Percentiles rank a stretch among this genome's conserved stretches.
phyloP scores from a whole-genome alignment of 2,888 invertebrate genomes.

The Spodoptera littoralis region DNA sequence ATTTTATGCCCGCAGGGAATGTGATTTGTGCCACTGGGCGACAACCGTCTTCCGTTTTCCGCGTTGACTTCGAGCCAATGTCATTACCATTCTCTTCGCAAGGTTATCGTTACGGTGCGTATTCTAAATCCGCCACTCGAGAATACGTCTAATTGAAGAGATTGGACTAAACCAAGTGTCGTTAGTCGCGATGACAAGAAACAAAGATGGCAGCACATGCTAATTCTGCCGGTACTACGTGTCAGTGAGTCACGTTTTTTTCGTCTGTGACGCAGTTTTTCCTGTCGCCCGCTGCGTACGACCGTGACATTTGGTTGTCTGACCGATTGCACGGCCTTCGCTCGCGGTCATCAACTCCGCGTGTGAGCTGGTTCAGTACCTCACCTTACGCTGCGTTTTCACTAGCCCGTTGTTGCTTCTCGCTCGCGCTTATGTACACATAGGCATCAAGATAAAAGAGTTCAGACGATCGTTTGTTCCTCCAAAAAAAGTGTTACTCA shows the following conservation, averaged over 20 bases:
- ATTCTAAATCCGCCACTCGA: conserved; percentile 61
- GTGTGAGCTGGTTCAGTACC: conserved; percentile 70
- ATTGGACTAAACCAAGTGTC: conserved; percentile 30
- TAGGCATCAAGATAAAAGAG: conserved; percentile 60
- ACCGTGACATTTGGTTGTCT: conserved; percentile 87
- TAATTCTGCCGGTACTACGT: conserved; percentile 52
- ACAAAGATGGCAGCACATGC: conserved; percentile 62
- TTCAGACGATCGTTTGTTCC: conserved; percentile 56
- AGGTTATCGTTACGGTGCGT: conserved; percentile 69
- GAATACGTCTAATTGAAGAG: conserved; percentile 60
- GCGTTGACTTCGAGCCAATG: conserved; percentile 78
- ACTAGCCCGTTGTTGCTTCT: conserved; percentile 64
- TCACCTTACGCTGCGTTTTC: conserved; percentile 75
- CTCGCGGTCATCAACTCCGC: conserved; percentile 86
- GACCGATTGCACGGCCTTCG: conserved; percentile 88
- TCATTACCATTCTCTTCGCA: conserved; percentile 82
- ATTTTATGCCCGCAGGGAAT: conserved; percentile 44
- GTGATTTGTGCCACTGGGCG: conserved; percentile 63
- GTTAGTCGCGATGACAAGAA: conserved; percentile 36
- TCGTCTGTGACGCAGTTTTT: conserved; percentile 83
- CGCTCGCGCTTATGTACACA: conserved; percentile 65
- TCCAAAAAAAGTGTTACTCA: conserved; percentile 57
- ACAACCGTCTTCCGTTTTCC: conserved; percentile 75
- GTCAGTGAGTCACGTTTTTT: conserved; percentile 81
- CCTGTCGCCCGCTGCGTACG: conserved; percentile 79